These are phyloP conservation scores for Miltochrista miniata DNA, from an alignment of 2,888 invertebrate species.

Conservation along the genomic window DNA sequence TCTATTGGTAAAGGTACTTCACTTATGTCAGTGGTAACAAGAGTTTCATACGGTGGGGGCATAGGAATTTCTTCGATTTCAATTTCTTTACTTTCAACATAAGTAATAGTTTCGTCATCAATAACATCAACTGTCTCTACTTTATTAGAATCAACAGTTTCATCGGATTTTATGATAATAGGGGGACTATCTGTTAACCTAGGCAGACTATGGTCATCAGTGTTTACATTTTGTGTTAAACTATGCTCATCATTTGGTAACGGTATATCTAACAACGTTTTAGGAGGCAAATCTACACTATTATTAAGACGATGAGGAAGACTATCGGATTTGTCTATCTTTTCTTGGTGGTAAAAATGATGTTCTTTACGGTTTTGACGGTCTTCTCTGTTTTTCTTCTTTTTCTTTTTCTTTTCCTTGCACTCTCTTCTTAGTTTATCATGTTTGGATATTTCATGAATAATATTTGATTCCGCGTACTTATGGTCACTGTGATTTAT, in stretches of 20 bases:
- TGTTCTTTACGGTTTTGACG: constrained; percentile 87
- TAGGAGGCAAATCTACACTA: constrained; percentile 51
- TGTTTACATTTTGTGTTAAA: constrained; percentile 47
- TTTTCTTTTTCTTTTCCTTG: constrained; percentile 93
- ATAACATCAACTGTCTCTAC: constrained; percentile 26
- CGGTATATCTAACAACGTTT: constrained; percentile 67
- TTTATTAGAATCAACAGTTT: constrained; percentile 45
- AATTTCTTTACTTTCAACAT: constrained; percentile 54
- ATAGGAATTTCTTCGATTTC: constrained; percentile 72
- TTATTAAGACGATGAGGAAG: constrained; percentile 45
- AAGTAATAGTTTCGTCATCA: constrained; percentile 50
- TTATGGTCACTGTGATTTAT: constrained; percentile 73
- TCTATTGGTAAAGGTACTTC: constrained; percentile 67
- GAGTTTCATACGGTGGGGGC: constrained; percentile 66
- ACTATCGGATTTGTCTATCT: constrained; percentile 57
- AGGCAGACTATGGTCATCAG: constrained; percentile 83
- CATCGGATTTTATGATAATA: constrained; percentile 43
- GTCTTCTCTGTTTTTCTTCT: constrained; percentile 92
- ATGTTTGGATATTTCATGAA: constrained; percentile 40
- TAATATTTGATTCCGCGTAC: constrained; percentile 76
- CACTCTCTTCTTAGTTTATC: constrained; percentile 82
- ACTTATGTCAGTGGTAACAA: constrained; percentile 67
- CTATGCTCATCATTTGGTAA: constrained; percentile 62
- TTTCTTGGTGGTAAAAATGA: constrained; percentile 86
- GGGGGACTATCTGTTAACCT: constrained; percentile 86